Percentiles rank a stretch among this genome's conserved stretches.
These are phyloP conservation scores for Scaptomyza graminum DNA, from an alignment of 1,140 invertebrate species.

Conservation along the genomic window DNA sequence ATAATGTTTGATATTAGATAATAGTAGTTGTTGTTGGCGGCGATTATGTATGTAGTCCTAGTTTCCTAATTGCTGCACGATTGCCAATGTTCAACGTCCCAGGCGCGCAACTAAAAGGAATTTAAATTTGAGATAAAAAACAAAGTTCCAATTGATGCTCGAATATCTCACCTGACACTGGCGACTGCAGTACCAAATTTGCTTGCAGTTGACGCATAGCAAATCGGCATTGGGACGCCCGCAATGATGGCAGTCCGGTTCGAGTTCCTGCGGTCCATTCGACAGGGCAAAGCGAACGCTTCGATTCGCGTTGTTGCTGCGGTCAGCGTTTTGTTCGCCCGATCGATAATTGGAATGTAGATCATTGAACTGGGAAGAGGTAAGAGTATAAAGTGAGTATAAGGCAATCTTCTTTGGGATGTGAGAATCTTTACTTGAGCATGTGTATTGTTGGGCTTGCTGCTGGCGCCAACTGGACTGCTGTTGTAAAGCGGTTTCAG, in stretches of 20 bases:
- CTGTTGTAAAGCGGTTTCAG: slow-evolving; percentile 58
- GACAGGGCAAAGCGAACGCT: slow-evolving; percentile 1
- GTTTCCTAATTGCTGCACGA: slow-evolving; percentile 42
- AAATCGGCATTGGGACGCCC: slow-evolving; percentile 90
- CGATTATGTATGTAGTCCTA: no score
- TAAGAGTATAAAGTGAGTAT: background rate
- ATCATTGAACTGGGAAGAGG: slow-evolving; percentile 12
- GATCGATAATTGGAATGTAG: slow-evolving; percentile 51
- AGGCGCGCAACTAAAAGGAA: slow-evolving; percentile 40
- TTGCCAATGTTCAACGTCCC: slow-evolving; percentile 49
- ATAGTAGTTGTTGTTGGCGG: no score
- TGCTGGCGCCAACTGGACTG: slow-evolving; percentile 41
- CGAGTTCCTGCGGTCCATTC: slow-evolving; percentile 65
- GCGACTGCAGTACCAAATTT: slow-evolving; percentile 95
- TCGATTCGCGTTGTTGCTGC: slow-evolving; percentile 3
- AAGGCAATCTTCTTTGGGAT: background rate
- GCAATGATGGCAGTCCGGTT: slow-evolving; percentile 89
- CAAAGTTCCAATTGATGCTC: background rate
- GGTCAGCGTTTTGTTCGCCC: slow-evolving; percentile 4
- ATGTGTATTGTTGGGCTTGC: slow-evolving; percentile 2
- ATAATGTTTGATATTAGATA: no score
- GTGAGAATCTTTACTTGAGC: background rate
- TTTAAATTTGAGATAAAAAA: background rate
- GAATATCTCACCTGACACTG: slow-evolving; percentile 91
- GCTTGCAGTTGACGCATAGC: slow-evolving; percentile 93